Evolutionary conservation across 2,797 vertebrate genomes (phyloP).

Genomic region (Hafferia zeledoni): DNA sequence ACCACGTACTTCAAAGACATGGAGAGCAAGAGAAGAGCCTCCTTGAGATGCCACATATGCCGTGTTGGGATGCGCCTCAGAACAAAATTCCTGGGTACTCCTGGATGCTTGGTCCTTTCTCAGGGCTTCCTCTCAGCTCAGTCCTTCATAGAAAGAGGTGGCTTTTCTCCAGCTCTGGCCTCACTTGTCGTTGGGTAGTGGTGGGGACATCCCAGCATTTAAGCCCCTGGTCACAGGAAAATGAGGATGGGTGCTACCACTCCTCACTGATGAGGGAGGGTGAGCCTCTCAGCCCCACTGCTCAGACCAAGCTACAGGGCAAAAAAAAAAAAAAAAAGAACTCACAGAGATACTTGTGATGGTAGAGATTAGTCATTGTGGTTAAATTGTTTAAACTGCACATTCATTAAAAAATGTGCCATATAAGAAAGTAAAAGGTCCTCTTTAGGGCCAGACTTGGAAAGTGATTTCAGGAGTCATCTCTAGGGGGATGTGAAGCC

Average conservation of each 20-base stretch:
- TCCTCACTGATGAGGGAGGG: not conserved
- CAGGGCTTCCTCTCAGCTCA: not conserved
- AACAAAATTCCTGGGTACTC: not conserved
- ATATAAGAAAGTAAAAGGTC: not conserved
- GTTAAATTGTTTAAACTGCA: not conserved
- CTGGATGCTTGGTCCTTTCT: not conserved
- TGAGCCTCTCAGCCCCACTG: not conserved
- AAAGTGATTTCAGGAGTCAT: not conserved
- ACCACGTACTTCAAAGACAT: not conserved
- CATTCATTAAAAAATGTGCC: not conserved
- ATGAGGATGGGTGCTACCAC: not conserved
- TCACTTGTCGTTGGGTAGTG: not conserved
- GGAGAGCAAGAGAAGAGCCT: not conserved
- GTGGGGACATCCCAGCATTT: not conserved
- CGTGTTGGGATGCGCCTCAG: not conserved
- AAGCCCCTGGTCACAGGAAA: not conserved
- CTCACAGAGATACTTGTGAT: not conserved
- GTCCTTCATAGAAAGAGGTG: not conserved
- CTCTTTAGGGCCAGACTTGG: not conserved
- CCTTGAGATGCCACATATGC: not conserved
- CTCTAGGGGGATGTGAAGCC: not conserved
- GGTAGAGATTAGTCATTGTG: not conserved
- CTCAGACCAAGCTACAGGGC: not conserved
- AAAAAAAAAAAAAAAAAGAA: not conserved
- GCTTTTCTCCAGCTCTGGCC: not conserved